Percentiles rank a stretch among this genome's conserved stretches.
phyloP scores from a whole-genome alignment of 2,888 invertebrate species.

The Pyrgus malvae region DNA sequence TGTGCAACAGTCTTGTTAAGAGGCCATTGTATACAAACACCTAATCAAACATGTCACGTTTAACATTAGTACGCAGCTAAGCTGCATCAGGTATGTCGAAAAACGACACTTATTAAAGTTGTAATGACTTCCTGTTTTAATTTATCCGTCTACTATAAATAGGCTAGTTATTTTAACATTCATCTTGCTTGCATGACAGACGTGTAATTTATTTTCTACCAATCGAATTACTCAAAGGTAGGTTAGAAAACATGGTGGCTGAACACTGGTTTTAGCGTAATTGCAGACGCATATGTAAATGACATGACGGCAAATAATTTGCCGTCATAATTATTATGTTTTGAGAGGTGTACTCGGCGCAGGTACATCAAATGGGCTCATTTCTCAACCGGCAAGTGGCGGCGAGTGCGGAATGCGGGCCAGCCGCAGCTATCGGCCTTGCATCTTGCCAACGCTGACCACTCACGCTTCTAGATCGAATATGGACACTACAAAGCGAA shows the following conservation, averaged over 20 bases:
- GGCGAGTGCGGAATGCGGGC: constrained; percentile 68
- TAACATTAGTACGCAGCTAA: neutral
- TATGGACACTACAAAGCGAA: constrained; percentile 33
- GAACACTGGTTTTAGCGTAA: neutral
- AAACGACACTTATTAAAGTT: neutral
- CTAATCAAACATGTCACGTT: constrained; percentile 3
- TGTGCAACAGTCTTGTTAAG: constrained; percentile 4
- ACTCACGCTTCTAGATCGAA: constrained; percentile 50
- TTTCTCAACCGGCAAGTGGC: constrained; percentile 68
- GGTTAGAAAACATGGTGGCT: neutral
- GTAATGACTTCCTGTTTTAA: neutral
- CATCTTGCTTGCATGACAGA: neutral
- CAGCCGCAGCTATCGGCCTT: constrained; percentile 66
- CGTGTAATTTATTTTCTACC: neutral
- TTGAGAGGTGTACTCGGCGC: constrained; percentile 46
- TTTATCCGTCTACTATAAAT: constrained; percentile 2
- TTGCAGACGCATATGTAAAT: constrained; percentile 20
- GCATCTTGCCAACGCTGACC: constrained; percentile 73
- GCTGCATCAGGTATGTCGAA: neutral
- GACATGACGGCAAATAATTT: constrained; percentile 31
- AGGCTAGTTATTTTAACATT: constrained; percentile 4
- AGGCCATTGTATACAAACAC: constrained; percentile 12
- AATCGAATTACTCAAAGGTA: neutral
- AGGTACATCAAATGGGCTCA: constrained; percentile 59
- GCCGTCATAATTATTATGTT: too few relatives aligned